These are phyloP conservation scores for Acinonyx jubatus DNA, from an alignment of 2,113 vertebrate genomes.

Conservation along the genomic window DNA sequence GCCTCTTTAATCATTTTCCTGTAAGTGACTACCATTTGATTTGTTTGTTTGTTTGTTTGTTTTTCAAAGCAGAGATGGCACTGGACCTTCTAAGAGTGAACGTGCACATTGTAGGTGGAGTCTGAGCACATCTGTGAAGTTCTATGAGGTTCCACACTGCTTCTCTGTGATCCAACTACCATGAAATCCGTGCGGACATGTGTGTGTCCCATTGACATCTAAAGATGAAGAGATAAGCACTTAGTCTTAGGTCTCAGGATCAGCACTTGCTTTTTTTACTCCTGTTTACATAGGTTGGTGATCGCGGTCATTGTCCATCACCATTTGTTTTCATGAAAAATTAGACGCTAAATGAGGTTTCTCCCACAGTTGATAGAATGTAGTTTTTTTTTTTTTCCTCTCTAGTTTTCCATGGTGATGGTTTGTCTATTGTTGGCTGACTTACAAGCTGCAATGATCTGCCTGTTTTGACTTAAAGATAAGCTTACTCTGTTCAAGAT, in stretches of 20 bases:
- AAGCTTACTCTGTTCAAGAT: neutral
- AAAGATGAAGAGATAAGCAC: neutral
- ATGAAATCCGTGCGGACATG: neutral
- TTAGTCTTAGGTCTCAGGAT: neutral
- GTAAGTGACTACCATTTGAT: neutral
- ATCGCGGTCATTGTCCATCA: neutral
- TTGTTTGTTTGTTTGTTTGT: neutral
- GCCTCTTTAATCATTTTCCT: neutral
- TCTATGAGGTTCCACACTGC: neutral
- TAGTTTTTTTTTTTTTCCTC: neutral
- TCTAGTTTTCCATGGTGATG: neutral
- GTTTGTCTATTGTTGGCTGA: neutral
- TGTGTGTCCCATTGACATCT: neutral
- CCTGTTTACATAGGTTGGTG: neutral
- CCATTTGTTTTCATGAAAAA: neutral
- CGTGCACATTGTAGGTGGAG: neutral
- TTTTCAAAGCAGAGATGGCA: neutral
- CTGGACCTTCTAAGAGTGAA: neutral
- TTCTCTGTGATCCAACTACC: neutral
- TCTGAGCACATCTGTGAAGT: neutral
- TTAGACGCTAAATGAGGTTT: neutral
- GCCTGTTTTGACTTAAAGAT: neutral
- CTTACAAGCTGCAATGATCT: neutral
- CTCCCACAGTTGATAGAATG: neutral
- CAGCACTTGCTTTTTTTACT: neutral